Percentiles rank a stretch among this genome's conserved stretches.
phyloP scores from a whole-genome alignment of 2,113 vertebrate genomes.

The Cygnus atratus region DNA sequence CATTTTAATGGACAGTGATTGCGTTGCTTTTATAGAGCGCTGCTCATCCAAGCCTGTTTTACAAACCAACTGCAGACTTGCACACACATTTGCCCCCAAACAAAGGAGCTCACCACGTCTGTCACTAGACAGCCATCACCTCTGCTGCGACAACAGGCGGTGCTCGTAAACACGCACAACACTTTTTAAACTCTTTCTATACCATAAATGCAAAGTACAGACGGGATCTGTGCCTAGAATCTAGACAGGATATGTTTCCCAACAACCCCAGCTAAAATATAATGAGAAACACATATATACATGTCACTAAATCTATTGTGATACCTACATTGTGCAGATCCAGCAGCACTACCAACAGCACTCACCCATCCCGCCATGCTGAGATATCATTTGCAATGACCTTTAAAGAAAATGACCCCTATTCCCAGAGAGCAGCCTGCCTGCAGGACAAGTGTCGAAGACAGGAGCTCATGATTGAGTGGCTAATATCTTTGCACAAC shows the following conservation, averaged over 20 bases:
- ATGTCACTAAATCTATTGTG: neutral
- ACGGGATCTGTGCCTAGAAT: neutral
- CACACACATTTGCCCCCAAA: constrained; percentile 9
- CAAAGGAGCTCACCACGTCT: neutral
- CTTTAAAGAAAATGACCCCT: constrained; percentile 40
- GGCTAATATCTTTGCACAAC: neutral
- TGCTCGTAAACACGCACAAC: neutral
- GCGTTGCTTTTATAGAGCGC: neutral
- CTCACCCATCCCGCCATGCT: neutral
- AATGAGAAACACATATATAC: neutral
- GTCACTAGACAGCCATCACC: neutral
- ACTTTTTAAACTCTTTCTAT: neutral
- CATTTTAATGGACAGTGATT: constrained; percentile 10
- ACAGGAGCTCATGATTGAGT: neutral
- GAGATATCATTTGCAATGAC: neutral
- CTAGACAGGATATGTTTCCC: neutral
- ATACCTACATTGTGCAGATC: neutral
- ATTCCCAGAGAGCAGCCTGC: constrained; percentile 11
- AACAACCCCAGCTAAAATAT: neutral
- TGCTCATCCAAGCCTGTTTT: neutral
- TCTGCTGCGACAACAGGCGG: neutral
- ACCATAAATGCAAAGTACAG: neutral
- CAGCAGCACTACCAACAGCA: neutral
- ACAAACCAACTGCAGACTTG: neutral
- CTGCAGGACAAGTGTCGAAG: neutral